Percentiles rank a stretch among this genome's conserved stretches.
These are phyloP conservation scores for Notoglanidium macrostoma DNA, from an alignment of 2,797 vertebrate species.

Conservation along the genomic window DNA sequence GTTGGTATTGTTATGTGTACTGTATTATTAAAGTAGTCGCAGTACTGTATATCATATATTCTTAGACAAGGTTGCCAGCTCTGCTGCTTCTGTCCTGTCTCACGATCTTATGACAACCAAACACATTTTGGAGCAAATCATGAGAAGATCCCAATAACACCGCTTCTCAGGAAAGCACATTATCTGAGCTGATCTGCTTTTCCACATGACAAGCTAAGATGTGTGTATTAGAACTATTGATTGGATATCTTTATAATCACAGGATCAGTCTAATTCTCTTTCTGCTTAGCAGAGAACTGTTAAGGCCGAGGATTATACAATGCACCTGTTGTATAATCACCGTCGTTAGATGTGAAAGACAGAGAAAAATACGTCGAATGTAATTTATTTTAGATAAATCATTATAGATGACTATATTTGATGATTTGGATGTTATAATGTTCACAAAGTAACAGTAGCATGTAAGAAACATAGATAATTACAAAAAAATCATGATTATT, in stretches of 20 bases:
- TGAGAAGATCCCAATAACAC: neutral
- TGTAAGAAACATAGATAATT: neutral
- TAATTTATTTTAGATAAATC: neutral
- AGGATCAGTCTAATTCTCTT: neutral
- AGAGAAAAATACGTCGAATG: neutral
- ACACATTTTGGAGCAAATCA: neutral
- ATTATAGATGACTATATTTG: neutral
- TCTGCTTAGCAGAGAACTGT: neutral
- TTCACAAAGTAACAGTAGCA: neutral
- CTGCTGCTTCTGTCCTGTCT: neutral
- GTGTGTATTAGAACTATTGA: neutral
- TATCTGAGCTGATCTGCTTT: neutral
- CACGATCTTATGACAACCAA: neutral
- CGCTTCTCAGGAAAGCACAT: neutral
- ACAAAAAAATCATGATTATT: neutral
- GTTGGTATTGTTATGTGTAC: neutral
- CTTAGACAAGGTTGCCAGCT: neutral
- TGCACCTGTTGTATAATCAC: neutral
- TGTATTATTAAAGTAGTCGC: neutral
- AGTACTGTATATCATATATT: neutral
- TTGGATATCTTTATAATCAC: neutral
- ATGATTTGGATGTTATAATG: neutral
- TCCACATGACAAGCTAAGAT: neutral
- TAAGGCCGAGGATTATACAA: neutral
- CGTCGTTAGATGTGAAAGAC: neutral